Evolutionary conservation across 2,888 invertebrate species (phyloP).

Genomic region (Hemicrepidius hirtus): DNA sequence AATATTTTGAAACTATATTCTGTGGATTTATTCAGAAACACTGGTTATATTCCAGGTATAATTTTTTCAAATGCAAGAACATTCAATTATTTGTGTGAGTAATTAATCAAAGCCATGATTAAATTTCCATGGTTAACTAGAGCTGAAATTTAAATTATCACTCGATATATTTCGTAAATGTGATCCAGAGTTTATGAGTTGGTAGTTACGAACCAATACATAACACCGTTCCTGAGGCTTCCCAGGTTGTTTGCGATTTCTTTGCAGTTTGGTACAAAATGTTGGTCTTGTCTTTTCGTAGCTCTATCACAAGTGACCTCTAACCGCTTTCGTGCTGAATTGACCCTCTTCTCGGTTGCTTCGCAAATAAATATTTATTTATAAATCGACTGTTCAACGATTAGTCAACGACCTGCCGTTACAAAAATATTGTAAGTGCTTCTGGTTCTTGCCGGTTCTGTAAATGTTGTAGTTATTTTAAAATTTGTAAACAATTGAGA

Average conservation of each 20-base stretch:
- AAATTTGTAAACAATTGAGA: slow-evolving; percentile 59
- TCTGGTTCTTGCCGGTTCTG: slow-evolving; percentile 37
- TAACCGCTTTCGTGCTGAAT: slow-evolving; percentile 46
- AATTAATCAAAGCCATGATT: no score
- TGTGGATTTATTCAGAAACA: no score
- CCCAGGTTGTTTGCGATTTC: slow-evolving; percentile 45
- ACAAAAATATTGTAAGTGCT: slow-evolving; percentile 45
- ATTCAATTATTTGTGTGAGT: no score
- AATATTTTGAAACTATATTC: no score
- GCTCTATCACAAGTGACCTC: slow-evolving; percentile 51
- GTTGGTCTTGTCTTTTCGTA: slow-evolving; percentile 45
- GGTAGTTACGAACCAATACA: slow-evolving; percentile 20
- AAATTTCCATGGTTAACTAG: no score
- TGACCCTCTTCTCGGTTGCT: slow-evolving; percentile 40
- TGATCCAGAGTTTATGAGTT: no score
- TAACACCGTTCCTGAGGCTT: slow-evolving; percentile 45
- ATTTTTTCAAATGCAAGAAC: no score
- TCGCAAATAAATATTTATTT: slow-evolving; percentile 46
- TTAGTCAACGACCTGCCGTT: slow-evolving; percentile 46
- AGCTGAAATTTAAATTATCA: no score
- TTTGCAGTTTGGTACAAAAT: slow-evolving; percentile 46
- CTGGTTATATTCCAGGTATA: no score
- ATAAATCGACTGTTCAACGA: slow-evolving; percentile 20
- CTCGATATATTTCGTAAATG: no score
- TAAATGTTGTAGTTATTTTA: slow-evolving; percentile 44